Evolutionary conservation across 2,797 vertebrate genomes (phyloP), one percentile per base, ranked within the genome.

Genomic region (Phataginus tetradactyla): DNA sequence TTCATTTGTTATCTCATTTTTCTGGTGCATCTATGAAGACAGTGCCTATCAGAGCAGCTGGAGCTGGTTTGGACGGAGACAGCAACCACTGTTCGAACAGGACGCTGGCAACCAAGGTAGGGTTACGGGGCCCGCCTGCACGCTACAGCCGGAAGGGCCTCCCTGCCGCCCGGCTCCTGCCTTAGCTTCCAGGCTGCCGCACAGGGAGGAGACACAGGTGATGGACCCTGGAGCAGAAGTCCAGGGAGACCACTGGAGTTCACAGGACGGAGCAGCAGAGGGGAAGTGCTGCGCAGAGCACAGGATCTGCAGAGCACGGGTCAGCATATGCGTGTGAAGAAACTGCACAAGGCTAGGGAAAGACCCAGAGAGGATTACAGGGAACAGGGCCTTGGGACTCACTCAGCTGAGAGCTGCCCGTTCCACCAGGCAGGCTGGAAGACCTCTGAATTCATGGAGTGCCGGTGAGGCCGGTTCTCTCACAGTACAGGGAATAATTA

Each of bases 401-500:
- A 25, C 13, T 17, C 9, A 1, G 29, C 64, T 4, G 9, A 1
- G 23, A 55, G 27, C 0, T 21, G 72, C 63, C 25, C 57, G 15
- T 21, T 42, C 39, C 32, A 34, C 34, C 7, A 0, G 9, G 42
- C 32, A 77, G 13, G 27, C 34, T 12, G 49, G 23, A 15, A 55
- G 49, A 7, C 12, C 9, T 23, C 49, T 1, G 1, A 12, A 17
- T 0, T 2, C 49, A 1, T 0, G 15, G n/a, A 18, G 27, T 10
- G 2, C 63, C 1, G 25, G n/a, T 57, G 13, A 4, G 23, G 4
- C 57, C 7, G 45, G 17, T 1, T 59, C 2, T 32, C 6, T 23
- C 34, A 13, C 15, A 32, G 29, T 2, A 7, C 0, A 2, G 18
- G 29, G 13, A 42, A 10, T 1, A 7, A n/a, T 3, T 1, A 63